A percentile compares a stretch with the other conserved stretches of the same genome.
These are phyloP conservation scores for Sturnira hondurensis DNA, from an alignment of 2,113 vertebrate genomes.

Conservation along the genomic window DNA sequence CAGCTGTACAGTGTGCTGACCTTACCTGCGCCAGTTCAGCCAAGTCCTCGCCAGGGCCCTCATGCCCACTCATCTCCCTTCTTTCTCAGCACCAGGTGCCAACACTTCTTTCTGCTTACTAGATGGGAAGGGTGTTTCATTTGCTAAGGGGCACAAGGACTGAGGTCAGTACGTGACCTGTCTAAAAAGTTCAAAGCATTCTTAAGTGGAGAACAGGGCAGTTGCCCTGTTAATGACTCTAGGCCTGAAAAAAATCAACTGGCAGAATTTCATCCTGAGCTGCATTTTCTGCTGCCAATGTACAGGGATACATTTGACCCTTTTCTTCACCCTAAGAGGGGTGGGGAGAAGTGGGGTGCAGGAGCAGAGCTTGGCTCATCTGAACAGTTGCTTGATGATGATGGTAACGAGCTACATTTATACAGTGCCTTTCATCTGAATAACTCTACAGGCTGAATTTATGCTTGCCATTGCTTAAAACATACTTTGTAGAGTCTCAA, in stretches of 20 bases:
- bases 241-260: background rate
- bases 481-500: background rate
- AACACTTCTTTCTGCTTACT: background rate
- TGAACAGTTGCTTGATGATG: constrained; percentile 45
- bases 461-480: constrained; percentile 17
- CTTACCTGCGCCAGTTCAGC: accelerated
- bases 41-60: accelerated
- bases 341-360: background rate
- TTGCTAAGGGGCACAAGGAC: background rate
- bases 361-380: background rate
- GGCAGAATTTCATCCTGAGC: background rate
- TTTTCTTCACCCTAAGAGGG: constrained; percentile 44
- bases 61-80: accelerated
- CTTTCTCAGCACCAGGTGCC: accelerated
- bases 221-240: background rate
- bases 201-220: background rate
- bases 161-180: background rate
- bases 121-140: background rate
- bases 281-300: background rate
- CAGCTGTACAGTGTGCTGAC: accelerated
- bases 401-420: background rate
- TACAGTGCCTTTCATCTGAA: background rate
- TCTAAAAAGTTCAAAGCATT: background rate
- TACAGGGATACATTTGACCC: background rate
- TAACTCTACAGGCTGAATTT: background rate